Evolutionary conservation across 2,888 invertebrate genomes (phyloP).

Genomic region (Stenolophus ochropezus): DNA sequence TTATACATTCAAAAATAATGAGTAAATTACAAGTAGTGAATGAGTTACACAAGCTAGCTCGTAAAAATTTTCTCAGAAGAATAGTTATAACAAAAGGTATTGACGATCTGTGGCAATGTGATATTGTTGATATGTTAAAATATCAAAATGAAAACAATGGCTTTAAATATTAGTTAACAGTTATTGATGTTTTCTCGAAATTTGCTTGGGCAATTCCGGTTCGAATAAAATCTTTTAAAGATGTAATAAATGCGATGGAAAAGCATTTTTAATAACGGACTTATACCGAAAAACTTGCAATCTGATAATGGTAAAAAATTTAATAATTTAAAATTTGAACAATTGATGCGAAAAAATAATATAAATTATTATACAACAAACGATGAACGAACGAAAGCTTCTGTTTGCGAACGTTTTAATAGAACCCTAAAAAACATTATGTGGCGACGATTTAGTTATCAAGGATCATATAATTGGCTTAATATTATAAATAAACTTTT

Average conservation of each 20-base stretch:
- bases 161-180: conserved; percentile 67
- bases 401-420: conserved; percentile 1
- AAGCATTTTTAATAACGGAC: neutral
- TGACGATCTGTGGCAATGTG: conserved; percentile 71
- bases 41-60: conserved; percentile 69
- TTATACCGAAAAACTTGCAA: neutral
- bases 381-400: neutral
- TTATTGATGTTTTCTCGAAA: conserved; percentile 69
- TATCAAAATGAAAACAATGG: conserved; percentile 67
- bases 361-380: conserved; percentile 9
- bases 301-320: conserved; percentile 6
- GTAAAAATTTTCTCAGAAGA: conserved; percentile 69
- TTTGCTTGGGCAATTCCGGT: conserved; percentile 68
- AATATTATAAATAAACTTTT: conserved; percentile 5
- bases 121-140: conserved; percentile 69
- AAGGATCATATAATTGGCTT: conserved; percentile 3
- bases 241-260: conserved; percentile 58
- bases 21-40: conserved; percentile 58
- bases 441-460: conserved; percentile 12
- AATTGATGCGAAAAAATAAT: neutral
- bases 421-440: conserved; percentile 10
- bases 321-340: conserved; percentile 11
- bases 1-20: conserved; percentile 13
- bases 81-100: conserved; percentile 68
- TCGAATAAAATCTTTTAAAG: conserved; percentile 66